Percentiles rank a stretch among this genome's conserved stretches.
Evolutionary conservation across 2,888 invertebrate genomes (phyloP).

Genomic region (Sympetrum striolatum): DNA sequence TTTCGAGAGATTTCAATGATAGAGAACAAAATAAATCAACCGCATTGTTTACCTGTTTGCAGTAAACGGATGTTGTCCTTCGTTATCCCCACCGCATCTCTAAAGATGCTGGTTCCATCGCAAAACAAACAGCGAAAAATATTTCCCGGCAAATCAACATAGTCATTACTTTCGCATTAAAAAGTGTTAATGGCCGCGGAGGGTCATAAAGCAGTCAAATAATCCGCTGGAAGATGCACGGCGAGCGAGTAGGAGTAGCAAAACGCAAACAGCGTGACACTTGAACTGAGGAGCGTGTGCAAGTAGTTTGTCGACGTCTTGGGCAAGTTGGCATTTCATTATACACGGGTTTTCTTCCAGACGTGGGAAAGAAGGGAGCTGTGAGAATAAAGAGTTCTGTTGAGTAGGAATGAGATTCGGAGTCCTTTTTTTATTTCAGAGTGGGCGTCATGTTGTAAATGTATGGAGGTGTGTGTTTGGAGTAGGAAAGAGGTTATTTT

Average conservation of each 20-base stretch:
- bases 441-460: conserved; percentile 30
- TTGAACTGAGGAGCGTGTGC: conserved; percentile 33
- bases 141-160: no score
- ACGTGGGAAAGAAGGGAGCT: conserved; percentile 5
- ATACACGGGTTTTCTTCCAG: background rate
- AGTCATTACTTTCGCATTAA: background rate
- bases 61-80: no score
- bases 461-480: background rate
- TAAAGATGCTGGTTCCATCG: no score
- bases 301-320: conserved; percentile 39
- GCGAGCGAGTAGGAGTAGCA: background rate
- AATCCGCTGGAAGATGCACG: background rate
- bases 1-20: no score
- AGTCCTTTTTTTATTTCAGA: background rate
- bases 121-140: no score
- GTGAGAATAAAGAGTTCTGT: background rate
- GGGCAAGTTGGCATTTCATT: conserved; percentile 22
- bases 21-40: no score
- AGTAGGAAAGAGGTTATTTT: conserved; percentile 10
- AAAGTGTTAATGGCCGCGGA: background rate
- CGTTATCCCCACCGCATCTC: no score
- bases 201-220: background rate
- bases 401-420: background rate
- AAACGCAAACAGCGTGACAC: conserved; percentile 40
- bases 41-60: no score